Evolutionary conservation across 1,140 invertebrate species (phyloP).

Genomic region (Hetaerina americana): DNA sequence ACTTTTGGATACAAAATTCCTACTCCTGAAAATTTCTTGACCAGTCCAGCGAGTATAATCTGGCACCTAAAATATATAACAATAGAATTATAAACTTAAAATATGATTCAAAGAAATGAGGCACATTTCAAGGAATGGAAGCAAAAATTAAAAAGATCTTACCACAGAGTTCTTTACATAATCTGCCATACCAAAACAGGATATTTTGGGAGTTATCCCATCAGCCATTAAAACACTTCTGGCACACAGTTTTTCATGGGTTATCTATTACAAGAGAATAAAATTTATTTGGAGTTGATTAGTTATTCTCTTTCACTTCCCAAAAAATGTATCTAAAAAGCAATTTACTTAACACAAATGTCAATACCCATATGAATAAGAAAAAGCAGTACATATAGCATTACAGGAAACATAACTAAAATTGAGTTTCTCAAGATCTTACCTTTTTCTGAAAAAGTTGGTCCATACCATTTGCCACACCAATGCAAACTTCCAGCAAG

Average conservation of each 20-base stretch:
- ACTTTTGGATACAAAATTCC: slow-evolving; percentile 48
- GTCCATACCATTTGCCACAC: slow-evolving; percentile 50
- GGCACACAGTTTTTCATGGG: slow-evolving; percentile 56
- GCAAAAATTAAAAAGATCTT: neutral
- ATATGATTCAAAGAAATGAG: too few relatives aligned
- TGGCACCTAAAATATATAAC: slow-evolving; percentile 23
- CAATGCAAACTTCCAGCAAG: slow-evolving; percentile 38
- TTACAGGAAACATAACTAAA: neutral
- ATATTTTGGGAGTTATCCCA: slow-evolving; percentile 50
- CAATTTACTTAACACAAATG: neutral
- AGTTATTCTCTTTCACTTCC: too few relatives aligned
- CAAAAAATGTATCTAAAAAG: too few relatives aligned
- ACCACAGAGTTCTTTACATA: slow-evolving; percentile 11
- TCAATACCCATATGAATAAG: neutral
- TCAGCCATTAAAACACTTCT: slow-evolving; percentile 51
- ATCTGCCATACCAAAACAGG: slow-evolving; percentile 52
- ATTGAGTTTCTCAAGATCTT: slow-evolving; percentile 3
- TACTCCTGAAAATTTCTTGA: slow-evolving; percentile 54
- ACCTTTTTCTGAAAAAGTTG: slow-evolving; percentile 42
- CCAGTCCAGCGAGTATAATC: slow-evolving; percentile 66
- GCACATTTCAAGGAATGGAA: too few relatives aligned
- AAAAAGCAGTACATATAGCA: neutral
- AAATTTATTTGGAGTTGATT: too few relatives aligned
- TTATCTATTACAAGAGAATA: slow-evolving; percentile 41
- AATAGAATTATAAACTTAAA: neutral